phyloP scores from a whole-genome alignment of 2,797 vertebrate genomes.

The Lagodon rhomboides region DNA sequence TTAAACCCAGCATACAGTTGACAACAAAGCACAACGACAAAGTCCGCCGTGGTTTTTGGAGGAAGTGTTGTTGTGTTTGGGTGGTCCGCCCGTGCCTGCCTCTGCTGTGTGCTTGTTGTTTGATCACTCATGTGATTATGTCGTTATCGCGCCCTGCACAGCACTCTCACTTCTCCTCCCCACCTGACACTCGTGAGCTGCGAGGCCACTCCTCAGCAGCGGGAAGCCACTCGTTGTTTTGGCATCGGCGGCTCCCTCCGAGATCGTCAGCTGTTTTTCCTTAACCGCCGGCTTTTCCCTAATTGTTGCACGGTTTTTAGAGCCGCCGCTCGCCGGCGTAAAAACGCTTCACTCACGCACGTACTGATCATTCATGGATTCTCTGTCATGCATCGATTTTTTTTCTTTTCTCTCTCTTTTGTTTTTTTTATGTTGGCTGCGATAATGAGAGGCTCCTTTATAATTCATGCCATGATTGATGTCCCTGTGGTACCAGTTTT shows the following conservation, averaged over 20 bases:
- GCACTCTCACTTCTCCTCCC: constrained; percentile 35
- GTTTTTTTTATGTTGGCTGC: constrained; percentile 63
- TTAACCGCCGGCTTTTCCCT: constrained; percentile 34
- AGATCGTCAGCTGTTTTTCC: constrained; percentile 1
- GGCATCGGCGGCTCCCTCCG: constrained; percentile 41
- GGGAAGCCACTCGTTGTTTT: constrained; percentile 50
- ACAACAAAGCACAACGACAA: neutral
- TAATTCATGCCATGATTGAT: constrained; percentile 78
- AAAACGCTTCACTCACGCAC: constrained; percentile 29
- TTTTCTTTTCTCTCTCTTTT: constrained; percentile 28
- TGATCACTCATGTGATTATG: constrained; percentile 35
- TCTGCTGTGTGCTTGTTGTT: constrained; percentile 20
- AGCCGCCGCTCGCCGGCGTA: constrained; percentile 5
- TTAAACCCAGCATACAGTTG: neutral
- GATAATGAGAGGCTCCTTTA: constrained; percentile 69
- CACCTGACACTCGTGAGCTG: constrained; percentile 55
- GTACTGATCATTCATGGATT: constrained; percentile 51
- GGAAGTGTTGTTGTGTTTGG: constrained; percentile 20
- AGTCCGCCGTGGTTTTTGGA: neutral
- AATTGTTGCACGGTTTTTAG: constrained; percentile 35
- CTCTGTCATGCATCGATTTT: constrained; percentile 58
- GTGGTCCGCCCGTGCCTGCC: constrained; percentile 15
- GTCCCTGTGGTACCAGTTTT: constrained; percentile 65
- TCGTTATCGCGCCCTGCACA: constrained; percentile 30
- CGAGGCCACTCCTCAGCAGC: constrained; percentile 37